Evolutionary conservation across 2,888 invertebrate genomes (phyloP).

Genomic region (Gymnosoma rotundatum): DNA sequence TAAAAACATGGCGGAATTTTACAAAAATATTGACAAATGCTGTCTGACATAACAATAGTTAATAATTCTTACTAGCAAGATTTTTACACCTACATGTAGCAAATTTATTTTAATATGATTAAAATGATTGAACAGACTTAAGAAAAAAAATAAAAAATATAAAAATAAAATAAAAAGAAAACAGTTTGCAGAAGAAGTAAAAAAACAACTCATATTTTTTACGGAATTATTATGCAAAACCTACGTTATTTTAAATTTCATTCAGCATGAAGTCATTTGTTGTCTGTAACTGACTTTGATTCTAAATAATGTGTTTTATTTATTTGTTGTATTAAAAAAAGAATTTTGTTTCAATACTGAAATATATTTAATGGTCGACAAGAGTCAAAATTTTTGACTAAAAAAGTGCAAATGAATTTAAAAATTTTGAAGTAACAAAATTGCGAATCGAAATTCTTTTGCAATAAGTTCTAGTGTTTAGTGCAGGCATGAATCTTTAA

Average conservation of each 20-base stretch:
- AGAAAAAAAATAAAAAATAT: no score
- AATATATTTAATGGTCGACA: no score
- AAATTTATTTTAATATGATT: slow-evolving; percentile 26
- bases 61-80: background rate
- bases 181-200: no score
- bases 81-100: slow-evolving; percentile 40
- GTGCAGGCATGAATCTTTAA: no score
- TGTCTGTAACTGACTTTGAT: slow-evolving; percentile 9
- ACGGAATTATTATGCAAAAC: slow-evolving; percentile 53
- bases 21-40: no score
- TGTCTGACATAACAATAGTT: background rate
- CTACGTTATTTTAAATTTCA: slow-evolving; percentile 47
- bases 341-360: no score
- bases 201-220: background rate
- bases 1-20: background rate
- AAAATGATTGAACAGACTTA: slow-evolving; percentile 45
- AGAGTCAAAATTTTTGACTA: no score
- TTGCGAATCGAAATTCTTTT: no score
- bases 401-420: no score
- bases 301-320: background rate
- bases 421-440: no score
- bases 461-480: no score
- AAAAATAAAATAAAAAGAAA: slow-evolving; percentile 14
- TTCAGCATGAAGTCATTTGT: slow-evolving; percentile 64
- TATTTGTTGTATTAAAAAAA: background rate